phyloP scores from a whole-genome alignment of 2,888 invertebrate genomes.

The Epiblema foenella region DNA sequence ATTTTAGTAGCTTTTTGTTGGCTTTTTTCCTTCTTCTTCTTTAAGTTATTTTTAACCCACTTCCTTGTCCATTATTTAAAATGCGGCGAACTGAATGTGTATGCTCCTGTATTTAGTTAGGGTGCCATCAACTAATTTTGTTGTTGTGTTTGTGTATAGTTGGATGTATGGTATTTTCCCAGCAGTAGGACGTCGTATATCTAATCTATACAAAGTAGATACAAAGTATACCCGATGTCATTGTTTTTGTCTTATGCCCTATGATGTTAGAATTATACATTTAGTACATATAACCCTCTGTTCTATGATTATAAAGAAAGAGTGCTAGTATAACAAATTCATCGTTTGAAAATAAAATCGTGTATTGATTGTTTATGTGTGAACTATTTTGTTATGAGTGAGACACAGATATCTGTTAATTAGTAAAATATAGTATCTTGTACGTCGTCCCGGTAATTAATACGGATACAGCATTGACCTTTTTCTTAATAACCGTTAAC shows the following conservation, averaged over 20 bases:
- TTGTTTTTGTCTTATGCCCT: too few species aligned
- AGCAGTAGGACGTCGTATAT: too few species aligned
- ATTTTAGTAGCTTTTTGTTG: background rate
- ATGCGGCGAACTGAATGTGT: background rate
- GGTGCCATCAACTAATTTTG: too few species aligned
- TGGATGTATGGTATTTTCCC: too few species aligned
- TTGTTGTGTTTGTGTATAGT: too few species aligned
- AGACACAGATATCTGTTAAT: background rate
- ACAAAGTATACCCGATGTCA: too few species aligned
- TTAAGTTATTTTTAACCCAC: background rate
- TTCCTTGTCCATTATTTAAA: background rate
- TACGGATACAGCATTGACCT: too few species aligned
- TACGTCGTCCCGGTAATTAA: background rate
- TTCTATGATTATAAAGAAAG: too few species aligned
- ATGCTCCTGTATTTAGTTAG: background rate
- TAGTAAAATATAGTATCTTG: background rate
- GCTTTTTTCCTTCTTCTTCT: background rate
- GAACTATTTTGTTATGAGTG: background rate
- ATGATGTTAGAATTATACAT: too few species aligned
- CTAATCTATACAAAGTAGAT: too few species aligned
- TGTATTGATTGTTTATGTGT: background rate
- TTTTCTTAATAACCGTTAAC: conserved; percentile 1
- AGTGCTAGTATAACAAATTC: too few species aligned
- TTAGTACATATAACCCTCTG: too few species aligned
- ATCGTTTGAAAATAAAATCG: background rate